These are phyloP conservation scores for Cerastis rubricosa DNA, from an alignment of 2,888 invertebrate genomes.

Conservation along the genomic window DNA sequence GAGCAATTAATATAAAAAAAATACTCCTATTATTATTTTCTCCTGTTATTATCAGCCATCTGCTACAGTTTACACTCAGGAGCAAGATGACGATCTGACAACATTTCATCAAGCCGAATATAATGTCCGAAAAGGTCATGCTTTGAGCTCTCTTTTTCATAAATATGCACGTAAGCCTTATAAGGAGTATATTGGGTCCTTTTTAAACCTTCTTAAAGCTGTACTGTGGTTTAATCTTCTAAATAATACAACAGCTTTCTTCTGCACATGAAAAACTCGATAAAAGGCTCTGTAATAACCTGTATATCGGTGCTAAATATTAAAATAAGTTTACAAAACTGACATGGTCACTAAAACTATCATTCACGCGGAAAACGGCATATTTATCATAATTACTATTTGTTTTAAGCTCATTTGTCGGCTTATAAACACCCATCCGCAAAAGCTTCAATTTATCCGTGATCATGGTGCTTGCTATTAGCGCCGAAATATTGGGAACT, in stretches of 20 bases:
- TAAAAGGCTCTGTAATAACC: not conserved
- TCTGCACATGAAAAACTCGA: not conserved
- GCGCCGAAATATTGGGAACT: too few relatives aligned
- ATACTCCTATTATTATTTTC: not conserved
- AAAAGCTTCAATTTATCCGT: too few relatives aligned
- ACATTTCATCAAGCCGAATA: not conserved
- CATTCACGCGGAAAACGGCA: too few relatives aligned
- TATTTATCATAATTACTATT: too few relatives aligned
- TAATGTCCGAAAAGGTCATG: not conserved
- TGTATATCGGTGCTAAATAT: not conserved
- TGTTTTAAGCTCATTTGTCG: too few relatives aligned
- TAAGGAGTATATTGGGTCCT: not conserved
- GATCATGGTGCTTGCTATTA: too few relatives aligned
- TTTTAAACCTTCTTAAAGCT: not conserved
- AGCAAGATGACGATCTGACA: not conserved
- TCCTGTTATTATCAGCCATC: not conserved
- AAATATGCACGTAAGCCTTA: not conserved
- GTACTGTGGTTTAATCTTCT: not conserved
- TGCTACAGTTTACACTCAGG: not conserved
- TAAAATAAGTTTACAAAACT: too few relatives aligned
- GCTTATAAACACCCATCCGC: too few relatives aligned
- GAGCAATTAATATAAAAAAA: not conserved
- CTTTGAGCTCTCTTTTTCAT: not conserved
- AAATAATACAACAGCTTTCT: not conserved
- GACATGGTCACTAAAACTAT: too few relatives aligned